Evolutionary conservation across 2,888 invertebrate genomes (phyloP), one percentile per base, ranked within the genome.

Genomic region (Trissonchulus sp.): DNA sequence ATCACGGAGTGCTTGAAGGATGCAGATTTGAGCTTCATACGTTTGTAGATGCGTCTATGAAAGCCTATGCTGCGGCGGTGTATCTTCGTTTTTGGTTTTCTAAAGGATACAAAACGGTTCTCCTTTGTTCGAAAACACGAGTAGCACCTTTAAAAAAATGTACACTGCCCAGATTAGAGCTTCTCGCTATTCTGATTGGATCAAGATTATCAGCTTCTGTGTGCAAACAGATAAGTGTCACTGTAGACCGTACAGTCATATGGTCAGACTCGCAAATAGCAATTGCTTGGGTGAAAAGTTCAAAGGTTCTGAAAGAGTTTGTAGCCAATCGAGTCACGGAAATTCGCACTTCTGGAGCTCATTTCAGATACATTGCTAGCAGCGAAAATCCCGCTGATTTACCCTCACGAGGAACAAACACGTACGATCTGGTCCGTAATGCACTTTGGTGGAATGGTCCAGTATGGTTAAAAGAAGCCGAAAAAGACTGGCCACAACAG

Each of bases 351-450:
- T n/a, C 18, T n/a, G 60, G n/a, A 18, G 60, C 60, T 60, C n/a
- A 63, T 30, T 80, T 82, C 78, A 77, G 76, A 31, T 78, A 82
- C 71, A 79, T 81, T 30, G 36, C 68, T 2, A 76, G 79, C 0
- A 65, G 77, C 30, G 76, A 79, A 0, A 83, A 82, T 75, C 81
- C 82, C 1, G 83, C 82, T 2, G 83, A 83, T 75, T 74, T 78
- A 3, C 77, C 79, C 1, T 80, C 8, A 35, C 80, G 68, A 81
- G 81, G 15, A 1, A 78, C n/a, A 30, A 74, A 23, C 74, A 77
- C 0, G 60, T 30, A 62, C 0, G 75, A 78, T 31, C 72, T 79
- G 15, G 8, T 63, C 3, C 36, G 73, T 1, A 35, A 71, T 30
- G 18, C 68, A 1, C 30, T 78, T 0, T 82, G 81, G 81, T 80